Evolutionary conservation across 2,888 invertebrate genomes (phyloP).

Genomic region (Punctoribates punctum): DNA sequence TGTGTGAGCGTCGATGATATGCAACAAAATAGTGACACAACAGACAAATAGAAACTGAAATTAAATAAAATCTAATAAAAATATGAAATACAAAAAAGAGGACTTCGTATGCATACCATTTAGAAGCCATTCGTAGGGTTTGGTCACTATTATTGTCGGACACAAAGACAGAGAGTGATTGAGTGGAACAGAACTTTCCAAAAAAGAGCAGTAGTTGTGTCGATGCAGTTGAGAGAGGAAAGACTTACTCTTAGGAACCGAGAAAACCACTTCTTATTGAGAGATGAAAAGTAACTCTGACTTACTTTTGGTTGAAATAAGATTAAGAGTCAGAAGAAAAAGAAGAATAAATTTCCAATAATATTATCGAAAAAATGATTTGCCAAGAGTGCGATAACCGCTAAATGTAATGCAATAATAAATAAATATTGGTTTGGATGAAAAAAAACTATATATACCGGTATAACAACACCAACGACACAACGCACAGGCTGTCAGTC

Average conservation of each 20-base stretch:
- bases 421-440: not conserved
- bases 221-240: not conserved
- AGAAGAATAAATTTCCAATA: not conserved
- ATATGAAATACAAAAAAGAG: too few relatives aligned
- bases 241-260: not conserved
- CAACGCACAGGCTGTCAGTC: not conserved
- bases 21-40: conserved; percentile 27
- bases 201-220: not conserved
- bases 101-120: not conserved
- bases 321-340: not conserved
- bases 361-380: not conserved
- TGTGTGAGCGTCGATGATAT: not conserved
- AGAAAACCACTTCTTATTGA: not conserved
- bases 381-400: conserved; percentile 23
- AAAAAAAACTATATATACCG: conserved; percentile 7
- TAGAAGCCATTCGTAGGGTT: conserved; percentile 5
- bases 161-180: not conserved
- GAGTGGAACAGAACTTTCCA: not conserved
- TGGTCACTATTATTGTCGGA: conserved; percentile 20
- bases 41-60: not conserved
- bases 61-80: not conserved
- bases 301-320: conserved; percentile 2
- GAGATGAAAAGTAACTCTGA: conserved; percentile 30
- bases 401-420: conserved; percentile 28
- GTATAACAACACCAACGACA: conserved; percentile 4